Evolutionary conservation across 2,797 vertebrate genomes (phyloP).

Genomic region (Gobio occitaniae): DNA sequence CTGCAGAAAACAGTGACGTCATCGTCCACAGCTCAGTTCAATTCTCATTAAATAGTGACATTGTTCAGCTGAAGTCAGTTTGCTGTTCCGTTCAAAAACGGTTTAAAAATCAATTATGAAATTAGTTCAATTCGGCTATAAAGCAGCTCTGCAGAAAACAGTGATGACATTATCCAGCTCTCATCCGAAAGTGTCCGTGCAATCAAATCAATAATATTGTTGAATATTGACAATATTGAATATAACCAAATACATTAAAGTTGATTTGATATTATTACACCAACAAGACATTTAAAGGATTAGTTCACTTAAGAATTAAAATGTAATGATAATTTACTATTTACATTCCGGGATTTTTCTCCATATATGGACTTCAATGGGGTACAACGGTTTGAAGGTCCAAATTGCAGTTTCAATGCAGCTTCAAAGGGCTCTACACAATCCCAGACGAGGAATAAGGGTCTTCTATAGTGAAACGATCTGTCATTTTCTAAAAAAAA

Average conservation of each 20-base stretch:
- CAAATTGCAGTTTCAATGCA: no score
- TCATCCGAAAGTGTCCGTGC: background rate
- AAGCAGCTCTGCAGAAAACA: background rate
- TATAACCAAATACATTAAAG: background rate
- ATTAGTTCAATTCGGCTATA: background rate
- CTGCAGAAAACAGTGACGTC: background rate
- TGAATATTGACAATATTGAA: background rate
- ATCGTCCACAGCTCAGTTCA: background rate
- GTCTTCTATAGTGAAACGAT: no score
- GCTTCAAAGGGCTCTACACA: no score
- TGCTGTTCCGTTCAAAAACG: background rate
- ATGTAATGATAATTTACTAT: no score
- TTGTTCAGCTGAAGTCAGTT: background rate
- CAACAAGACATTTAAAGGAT: background rate
- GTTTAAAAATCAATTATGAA: background rate
- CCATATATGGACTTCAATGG: no score
- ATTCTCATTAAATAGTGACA: background rate
- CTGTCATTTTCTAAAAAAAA: no score
- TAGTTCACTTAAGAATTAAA: no score
- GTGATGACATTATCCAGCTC: background rate
- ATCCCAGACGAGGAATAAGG: no score
- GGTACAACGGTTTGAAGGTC: no score
- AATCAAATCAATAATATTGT: background rate
- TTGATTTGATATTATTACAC: background rate
- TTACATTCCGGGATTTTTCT: no score